phyloP scores from a whole-genome alignment of 2,113 vertebrate species.

The Gasterosteus aculeatus region DNA sequence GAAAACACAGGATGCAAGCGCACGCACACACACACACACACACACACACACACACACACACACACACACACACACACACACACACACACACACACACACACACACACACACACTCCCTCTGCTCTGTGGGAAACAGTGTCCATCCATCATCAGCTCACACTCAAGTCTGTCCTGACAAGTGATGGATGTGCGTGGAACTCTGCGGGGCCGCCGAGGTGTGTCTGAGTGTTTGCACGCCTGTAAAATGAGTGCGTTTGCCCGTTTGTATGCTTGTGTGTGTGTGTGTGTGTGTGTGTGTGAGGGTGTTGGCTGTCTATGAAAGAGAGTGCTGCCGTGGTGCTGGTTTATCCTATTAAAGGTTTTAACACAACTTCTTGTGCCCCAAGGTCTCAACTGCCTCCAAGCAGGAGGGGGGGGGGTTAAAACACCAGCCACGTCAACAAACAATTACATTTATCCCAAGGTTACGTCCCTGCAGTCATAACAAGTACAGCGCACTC shows the following conservation, averaged over 20 bases:
- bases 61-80: constrained; percentile 14
- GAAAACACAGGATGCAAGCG: constrained; percentile 13
- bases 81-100: not conserved
- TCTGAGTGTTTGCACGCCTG: constrained; percentile 17
- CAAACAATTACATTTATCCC: constrained; percentile 56
- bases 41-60: constrained; percentile 14
- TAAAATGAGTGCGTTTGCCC: constrained; percentile 22
- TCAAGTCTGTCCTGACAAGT: constrained; percentile 51
- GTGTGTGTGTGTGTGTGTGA: not conserved
- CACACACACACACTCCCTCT: constrained; percentile 18
- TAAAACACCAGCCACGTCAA: constrained; percentile 49
- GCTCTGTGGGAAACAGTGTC: constrained; percentile 38
- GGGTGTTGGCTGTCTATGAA: constrained; percentile 27
- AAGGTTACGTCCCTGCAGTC: constrained; percentile 50
- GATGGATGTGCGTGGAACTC: constrained; percentile 61
- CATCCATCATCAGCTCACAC: constrained; percentile 61
- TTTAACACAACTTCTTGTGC: constrained; percentile 51
- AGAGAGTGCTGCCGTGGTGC: constrained; percentile 18
- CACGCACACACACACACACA: not conserved
- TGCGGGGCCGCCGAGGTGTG: constrained; percentile 29
- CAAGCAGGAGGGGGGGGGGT: not conserved
- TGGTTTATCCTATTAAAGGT: constrained; percentile 46
- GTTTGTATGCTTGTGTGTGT: constrained; percentile 10
- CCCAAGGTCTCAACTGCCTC: constrained; percentile 53
- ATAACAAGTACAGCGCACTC: constrained; percentile 36